Base-by-base conservation (phyloP, 2,113 vertebrate species). In the Lepus americanus region DNA sequence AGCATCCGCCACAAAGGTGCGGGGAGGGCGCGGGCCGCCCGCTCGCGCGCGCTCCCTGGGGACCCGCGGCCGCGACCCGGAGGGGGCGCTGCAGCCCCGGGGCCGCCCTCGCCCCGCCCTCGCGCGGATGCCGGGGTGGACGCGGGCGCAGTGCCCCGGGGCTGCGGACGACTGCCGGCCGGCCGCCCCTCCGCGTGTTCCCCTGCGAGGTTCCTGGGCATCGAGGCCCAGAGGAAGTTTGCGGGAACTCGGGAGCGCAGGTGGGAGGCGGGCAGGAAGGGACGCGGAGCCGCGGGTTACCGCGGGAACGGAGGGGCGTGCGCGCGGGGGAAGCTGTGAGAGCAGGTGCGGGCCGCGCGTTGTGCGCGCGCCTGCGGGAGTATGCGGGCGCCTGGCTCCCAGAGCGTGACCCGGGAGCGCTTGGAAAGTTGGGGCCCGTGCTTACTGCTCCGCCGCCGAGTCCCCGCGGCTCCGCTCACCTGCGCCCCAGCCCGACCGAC, bases 1-100 rank as follows among this genome's bases (percentile, higher is more conserved):
- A 99, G 99, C 98, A 99, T 99, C 97, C 98, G 99, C 97, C 99
- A 99, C 98, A 99, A 99, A 99, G 99, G 99, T 99, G 98, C 98
- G 90, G 51, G 5, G 73, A 82, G 89, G 64, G 25, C n/a, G 25
- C 51, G 16, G 53, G 88, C 31, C 1, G 72, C 55, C 19, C 55
- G 55, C 55, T 59, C 19, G 55, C 55, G 13, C 55, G 55, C 55
- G 55, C 55, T 59, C 44, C 44, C 44, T 44, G 31, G 94, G 89
- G 81, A 86, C 74, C 55, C 80, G 66, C 73, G 73, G 6, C 6
- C 39, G 69, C 85, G 29, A 85, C 55, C 96, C 77, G 63, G 53
- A 92, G 96, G 90, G 96, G 96, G 95, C 97, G 97, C 97, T 59
- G 87, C 61, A 27, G 33, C 61, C 19, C 78, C 27, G 86, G 87